A percentile compares a stretch with the other conserved stretches of the same genome.
Conservation (phyloP, 2,888 invertebrate genomes). For the Caenorhabditis imperialis region DNA sequence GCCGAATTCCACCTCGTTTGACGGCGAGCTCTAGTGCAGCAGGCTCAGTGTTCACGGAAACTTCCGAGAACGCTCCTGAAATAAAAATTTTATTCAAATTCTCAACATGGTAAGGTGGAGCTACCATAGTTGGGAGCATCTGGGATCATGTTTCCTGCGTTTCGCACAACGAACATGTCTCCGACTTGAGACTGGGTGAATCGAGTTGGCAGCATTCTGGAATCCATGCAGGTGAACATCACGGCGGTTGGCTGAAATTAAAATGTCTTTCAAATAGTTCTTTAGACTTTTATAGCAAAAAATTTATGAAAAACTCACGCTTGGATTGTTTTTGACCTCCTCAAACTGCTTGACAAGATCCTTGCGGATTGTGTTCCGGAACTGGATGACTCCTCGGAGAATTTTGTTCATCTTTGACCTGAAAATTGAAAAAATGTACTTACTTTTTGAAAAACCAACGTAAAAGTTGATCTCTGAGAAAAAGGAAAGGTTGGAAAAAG, state of each 20-base stretch:
- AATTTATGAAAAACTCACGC: conserved; percentile 81
- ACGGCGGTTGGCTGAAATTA: conserved; percentile 90
- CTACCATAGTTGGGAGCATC: conserved; percentile 88
- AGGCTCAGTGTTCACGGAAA: conserved; percentile 91
- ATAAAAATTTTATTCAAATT: neutral
- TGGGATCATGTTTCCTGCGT: conserved; percentile 95
- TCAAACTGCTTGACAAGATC: conserved; percentile 87
- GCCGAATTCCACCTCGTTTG: conserved; percentile 82
- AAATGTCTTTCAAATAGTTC: neutral
- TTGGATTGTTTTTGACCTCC: conserved; percentile 89
- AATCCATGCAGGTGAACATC: conserved; percentile 98
- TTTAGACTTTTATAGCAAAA: too few species aligned
- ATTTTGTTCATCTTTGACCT: conserved; percentile 80
- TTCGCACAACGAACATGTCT: conserved; percentile 96
- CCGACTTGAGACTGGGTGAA: conserved; percentile 93
- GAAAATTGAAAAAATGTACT: conserved; percentile 12
- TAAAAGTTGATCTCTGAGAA: conserved; percentile 28
- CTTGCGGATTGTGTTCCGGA: conserved; percentile 86
- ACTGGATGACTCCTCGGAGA: conserved; percentile 90
- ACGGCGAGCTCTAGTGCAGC: conserved; percentile 93
- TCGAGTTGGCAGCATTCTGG: conserved; percentile 93
- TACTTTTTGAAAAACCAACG: neutral
- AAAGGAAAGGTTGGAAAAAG: neutral
- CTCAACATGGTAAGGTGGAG: too few species aligned
- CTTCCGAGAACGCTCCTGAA: conserved; percentile 65